phyloP scores from a whole-genome alignment of 1,140 invertebrate genomes.

The Dufourea novaeangliae region DNA sequence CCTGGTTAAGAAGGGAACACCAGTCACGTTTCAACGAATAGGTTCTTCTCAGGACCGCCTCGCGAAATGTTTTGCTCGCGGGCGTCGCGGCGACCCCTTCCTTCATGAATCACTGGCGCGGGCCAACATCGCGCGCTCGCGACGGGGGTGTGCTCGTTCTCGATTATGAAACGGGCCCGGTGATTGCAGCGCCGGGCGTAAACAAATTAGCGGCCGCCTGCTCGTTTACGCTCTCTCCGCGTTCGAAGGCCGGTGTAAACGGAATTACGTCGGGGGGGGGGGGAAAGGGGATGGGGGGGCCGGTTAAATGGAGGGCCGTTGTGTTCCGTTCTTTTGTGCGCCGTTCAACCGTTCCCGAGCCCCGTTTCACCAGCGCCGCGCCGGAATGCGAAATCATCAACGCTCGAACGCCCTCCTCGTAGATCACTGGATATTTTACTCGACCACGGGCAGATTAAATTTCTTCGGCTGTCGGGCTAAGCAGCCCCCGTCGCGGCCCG shows the following conservation, averaged over 20 bases:
- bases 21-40: too few relatives aligned
- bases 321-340: conserved; percentile 25
- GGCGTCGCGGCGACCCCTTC: neutral
- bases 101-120: conserved; percentile 36
- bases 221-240: neutral
- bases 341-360: neutral
- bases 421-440: conserved; percentile 35
- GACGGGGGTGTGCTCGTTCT: conserved; percentile 21
- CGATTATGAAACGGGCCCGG: conserved; percentile 51
- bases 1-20: too few relatives aligned
- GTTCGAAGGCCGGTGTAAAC: conserved; percentile 14
- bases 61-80: conserved; percentile 39
- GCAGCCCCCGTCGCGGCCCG: neutral
- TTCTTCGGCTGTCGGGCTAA: conserved; percentile 32
- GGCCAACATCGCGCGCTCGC: neutral
- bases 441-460: conserved; percentile 33
- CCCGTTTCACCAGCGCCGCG: neutral
- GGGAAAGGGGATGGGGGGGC: too few relatives aligned
- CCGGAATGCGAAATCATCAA: conserved; percentile 33
- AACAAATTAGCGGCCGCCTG: conserved; percentile 53
- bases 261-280: conserved; percentile 39
- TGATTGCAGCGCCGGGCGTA: conserved; percentile 50
- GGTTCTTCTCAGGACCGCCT: neutral
- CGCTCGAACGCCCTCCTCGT: conserved; percentile 26
- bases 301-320: conserved; percentile 25